phyloP scores from a whole-genome alignment of 2,888 invertebrate genomes.

The Zhuqinia jingwanae region DNA sequence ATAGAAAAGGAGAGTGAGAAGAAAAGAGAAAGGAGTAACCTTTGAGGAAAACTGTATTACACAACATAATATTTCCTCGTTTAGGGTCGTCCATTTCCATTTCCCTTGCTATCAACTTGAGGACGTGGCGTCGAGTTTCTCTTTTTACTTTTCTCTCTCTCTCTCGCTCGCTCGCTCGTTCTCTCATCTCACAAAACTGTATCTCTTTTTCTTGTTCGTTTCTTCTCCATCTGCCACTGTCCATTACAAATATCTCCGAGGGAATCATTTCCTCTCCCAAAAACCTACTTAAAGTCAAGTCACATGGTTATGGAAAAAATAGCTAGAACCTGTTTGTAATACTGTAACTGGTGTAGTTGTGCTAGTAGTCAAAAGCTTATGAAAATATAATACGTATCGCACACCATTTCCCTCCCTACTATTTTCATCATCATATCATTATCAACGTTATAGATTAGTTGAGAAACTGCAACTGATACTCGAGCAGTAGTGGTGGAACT shows the following conservation, averaged over 20 bases:
- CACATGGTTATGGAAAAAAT: not conserved
- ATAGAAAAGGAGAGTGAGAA: not conserved
- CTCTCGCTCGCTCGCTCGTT: not conserved
- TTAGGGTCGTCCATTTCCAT: constrained; percentile 59
- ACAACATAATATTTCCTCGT: constrained; percentile 60
- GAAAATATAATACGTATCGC: too few relatives aligned
- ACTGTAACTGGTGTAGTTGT: not conserved
- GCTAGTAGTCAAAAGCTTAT: not conserved
- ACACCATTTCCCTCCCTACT: too few relatives aligned
- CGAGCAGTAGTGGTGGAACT: too few relatives aligned
- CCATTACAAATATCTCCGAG: constrained; percentile 20
- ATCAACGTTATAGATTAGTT: not conserved
- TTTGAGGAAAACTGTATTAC: constrained; percentile 31
- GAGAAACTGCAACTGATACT: constrained; percentile 1
- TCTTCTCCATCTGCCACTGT: not conserved
- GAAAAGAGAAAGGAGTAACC: constrained; percentile 43
- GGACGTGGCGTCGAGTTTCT: constrained; percentile 37
- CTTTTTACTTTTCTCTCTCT: constrained; percentile 8
- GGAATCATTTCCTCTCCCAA: not conserved
- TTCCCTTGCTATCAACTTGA: constrained; percentile 50
- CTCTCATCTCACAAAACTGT: not conserved
- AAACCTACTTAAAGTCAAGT: not conserved
- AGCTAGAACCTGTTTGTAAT: too few relatives aligned
- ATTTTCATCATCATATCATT: not conserved
- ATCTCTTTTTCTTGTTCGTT: not conserved